These are phyloP conservation scores for Simalia tracyae DNA, from an alignment of 2,797 vertebrate genomes.

Conservation along the genomic window DNA sequence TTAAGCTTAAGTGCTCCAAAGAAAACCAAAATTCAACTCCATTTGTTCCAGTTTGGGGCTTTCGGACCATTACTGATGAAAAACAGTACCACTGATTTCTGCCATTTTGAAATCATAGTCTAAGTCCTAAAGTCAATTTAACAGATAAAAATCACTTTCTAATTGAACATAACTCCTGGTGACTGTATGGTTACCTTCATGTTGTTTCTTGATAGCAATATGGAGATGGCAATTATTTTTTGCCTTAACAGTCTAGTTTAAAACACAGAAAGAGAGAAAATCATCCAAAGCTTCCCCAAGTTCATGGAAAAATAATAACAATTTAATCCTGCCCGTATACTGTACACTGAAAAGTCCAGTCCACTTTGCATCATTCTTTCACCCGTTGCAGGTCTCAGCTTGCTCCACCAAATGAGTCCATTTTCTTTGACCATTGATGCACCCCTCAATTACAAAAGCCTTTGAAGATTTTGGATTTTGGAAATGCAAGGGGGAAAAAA, in stretches of 20 bases:
- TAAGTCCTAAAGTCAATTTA: not conserved
- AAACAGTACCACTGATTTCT: not conserved
- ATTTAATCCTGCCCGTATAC: not conserved
- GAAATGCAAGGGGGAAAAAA: not conserved
- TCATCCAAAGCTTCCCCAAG: not conserved
- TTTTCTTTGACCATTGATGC: not conserved
- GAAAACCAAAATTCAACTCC: not conserved
- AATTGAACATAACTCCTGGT: not conserved
- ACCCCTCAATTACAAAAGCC: not conserved
- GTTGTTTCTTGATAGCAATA: not conserved
- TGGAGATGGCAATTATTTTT: not conserved
- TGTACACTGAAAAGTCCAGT: not conserved
- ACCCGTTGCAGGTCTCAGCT: not conserved
- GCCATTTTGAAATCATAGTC: not conserved
- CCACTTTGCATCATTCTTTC: not conserved
- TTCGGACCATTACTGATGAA: not conserved
- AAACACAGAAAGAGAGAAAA: not conserved
- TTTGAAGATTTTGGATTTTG: not conserved
- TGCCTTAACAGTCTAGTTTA: not conserved
- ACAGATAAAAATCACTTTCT: not conserved
- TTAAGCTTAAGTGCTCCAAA: not conserved
- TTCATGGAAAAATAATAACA: not conserved
- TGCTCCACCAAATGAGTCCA: not conserved
- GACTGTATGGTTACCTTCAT: not conserved
- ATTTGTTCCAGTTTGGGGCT: not conserved